Percentiles rank a stretch among this genome's conserved stretches.
Evolutionary conservation across 2,797 vertebrate species (phyloP).

Genomic region (Alcedo atthis): DNA sequence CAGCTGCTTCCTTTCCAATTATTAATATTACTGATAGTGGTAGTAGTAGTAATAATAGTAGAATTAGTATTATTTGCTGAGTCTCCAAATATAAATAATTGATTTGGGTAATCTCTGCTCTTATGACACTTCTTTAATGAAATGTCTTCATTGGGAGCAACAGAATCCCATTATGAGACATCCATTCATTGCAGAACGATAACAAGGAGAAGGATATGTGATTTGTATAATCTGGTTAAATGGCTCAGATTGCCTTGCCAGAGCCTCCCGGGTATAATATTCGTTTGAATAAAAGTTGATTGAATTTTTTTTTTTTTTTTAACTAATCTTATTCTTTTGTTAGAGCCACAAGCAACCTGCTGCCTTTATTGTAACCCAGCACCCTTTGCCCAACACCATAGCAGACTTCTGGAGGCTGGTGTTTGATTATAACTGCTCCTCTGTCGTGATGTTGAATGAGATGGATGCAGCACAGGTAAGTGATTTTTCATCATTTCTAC

Average conservation of each 20-base stretch:
- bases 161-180: slow-evolving; percentile 72
- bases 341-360: slow-evolving; percentile 98
- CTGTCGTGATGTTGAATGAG: slow-evolving; percentile 97
- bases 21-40: slow-evolving; percentile 55
- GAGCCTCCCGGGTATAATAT: slow-evolving; percentile 43
- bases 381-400: slow-evolving; percentile 95
- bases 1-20: slow-evolving; percentile 68
- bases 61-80: slow-evolving; percentile 75
- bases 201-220: slow-evolving; percentile 63
- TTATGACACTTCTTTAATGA: slow-evolving; percentile 78
- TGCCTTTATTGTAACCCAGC: slow-evolving; percentile 97
- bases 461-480: slow-evolving; percentile 94
- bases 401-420: slow-evolving; percentile 98
- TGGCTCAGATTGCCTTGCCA: slow-evolving; percentile 60
- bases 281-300: slow-evolving; percentile 59
- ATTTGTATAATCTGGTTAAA: slow-evolving; percentile 74
- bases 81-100: slow-evolving; percentile 78
- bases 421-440: slow-evolving; percentile 98
- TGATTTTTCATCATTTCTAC: not conserved
- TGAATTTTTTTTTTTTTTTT: slow-evolving; percentile 51
- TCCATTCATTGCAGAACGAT: slow-evolving; percentile 64
- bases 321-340: slow-evolving; percentile 71
- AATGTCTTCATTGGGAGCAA: slow-evolving; percentile 77
- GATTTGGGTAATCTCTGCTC: slow-evolving; percentile 77
- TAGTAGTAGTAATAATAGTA: not conserved